phyloP scores from a whole-genome alignment of 2,797 vertebrate genomes.

The Phataginus tetradactyla region DNA sequence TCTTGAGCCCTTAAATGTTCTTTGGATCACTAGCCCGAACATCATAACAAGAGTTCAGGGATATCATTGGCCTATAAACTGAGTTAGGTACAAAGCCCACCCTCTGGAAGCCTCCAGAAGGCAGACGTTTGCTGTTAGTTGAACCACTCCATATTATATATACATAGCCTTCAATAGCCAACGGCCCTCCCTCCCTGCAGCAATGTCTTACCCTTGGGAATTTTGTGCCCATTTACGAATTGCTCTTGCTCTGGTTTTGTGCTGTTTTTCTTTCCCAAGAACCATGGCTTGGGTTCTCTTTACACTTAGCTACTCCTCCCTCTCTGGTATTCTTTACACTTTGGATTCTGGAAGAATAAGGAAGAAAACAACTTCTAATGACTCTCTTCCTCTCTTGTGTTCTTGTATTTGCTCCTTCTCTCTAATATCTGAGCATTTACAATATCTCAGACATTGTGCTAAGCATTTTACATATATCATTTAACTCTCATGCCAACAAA shows the following conservation, averaged over 20 bases:
- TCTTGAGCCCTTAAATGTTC: not conserved
- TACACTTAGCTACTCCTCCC: not conserved
- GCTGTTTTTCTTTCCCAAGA: not conserved
- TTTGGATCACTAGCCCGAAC: not conserved
- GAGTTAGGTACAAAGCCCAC: not conserved
- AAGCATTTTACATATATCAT: not conserved
- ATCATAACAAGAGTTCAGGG: not conserved
- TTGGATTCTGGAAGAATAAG: not conserved
- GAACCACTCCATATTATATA: not conserved
- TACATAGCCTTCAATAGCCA: not conserved
- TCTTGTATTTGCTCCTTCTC: not conserved
- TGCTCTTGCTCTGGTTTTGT: not conserved
- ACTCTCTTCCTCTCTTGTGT: not conserved
- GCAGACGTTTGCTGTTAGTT: not conserved
- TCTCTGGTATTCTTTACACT: not conserved
- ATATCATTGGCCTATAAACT: not conserved
- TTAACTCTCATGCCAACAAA: not conserved
- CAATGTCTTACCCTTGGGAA: not conserved
- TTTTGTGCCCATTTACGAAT: not conserved
- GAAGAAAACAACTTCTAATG: not conserved
- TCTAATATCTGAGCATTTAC: not conserved
- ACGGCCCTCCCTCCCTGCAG: not conserved
- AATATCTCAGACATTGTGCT: not conserved
- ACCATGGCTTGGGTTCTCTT: not conserved
- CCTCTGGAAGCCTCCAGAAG: not conserved